These are phyloP conservation scores for Strigamia crassipes DNA, from an alignment of 2,888 invertebrate species.

Conservation along the genomic window DNA sequence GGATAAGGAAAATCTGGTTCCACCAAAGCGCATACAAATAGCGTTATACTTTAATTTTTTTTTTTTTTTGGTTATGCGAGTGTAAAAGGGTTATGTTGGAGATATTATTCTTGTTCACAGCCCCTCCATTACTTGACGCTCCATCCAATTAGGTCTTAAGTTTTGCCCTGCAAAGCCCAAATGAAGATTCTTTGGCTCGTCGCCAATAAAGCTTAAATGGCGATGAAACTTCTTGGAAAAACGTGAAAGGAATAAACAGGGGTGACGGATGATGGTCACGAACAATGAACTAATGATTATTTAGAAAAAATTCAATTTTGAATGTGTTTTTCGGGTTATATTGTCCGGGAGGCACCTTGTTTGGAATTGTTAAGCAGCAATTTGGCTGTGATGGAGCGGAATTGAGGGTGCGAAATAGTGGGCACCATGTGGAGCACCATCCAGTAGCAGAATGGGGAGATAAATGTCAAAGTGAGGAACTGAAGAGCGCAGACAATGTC, in stretches of 20 bases:
- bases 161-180: not conserved
- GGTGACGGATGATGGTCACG: not conserved
- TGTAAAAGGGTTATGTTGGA: slow-evolving; percentile 21
- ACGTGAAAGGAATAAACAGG: slow-evolving; percentile 6
- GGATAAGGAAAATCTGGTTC: slow-evolving; percentile 23
- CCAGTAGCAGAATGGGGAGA: not conserved
- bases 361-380: too few relatives aligned
- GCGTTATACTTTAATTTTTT: not conserved
- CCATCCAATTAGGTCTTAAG: slow-evolving; percentile 12
- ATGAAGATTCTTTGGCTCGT: slow-evolving; percentile 17
- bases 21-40: not conserved
- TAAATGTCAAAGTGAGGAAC: not conserved
- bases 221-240: slow-evolving; percentile 13
- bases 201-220: not conserved
- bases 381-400: too few relatives aligned
- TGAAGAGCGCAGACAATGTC: not conserved
- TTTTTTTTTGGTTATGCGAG: not conserved
- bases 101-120: slow-evolving; percentile 21
- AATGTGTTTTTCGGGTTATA: too few relatives aligned
- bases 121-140: not conserved
- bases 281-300: not conserved
- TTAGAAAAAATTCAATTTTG: too few relatives aligned
- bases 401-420: not conserved
- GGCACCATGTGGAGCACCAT: not conserved
- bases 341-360: too few relatives aligned